A percentile compares a stretch with the other conserved stretches of the same genome.
These are phyloP conservation scores for Seriola dumerili DNA, from an alignment of 2,113 vertebrate genomes.

Conservation along the genomic window DNA sequence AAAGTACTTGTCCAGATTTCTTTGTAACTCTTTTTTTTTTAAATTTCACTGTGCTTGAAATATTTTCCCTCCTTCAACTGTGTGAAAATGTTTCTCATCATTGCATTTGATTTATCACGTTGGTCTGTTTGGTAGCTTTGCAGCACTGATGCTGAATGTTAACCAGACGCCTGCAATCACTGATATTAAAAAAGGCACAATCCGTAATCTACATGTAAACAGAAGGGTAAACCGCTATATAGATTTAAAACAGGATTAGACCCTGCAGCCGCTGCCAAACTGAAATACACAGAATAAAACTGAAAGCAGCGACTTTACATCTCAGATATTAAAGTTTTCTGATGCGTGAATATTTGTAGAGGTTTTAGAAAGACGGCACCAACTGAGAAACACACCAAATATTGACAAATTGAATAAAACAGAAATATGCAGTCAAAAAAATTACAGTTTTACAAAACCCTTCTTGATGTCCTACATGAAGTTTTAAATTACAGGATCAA, in stretches of 20 bases:
- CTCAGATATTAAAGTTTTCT: neutral
- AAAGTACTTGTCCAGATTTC: neutral
- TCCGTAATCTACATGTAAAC: neutral
- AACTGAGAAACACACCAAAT: neutral
- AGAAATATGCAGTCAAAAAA: neutral
- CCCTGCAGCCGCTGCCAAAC: no score
- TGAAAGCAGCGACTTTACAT: neutral
- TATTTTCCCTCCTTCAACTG: neutral
- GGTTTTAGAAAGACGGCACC: no score
- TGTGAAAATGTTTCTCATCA: neutral
- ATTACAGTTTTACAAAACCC: neutral
- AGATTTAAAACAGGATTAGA: neutral
- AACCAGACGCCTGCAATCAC: neutral
- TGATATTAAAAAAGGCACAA: constrained; percentile 47
- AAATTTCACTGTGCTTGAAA: neutral
- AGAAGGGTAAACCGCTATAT: neutral
- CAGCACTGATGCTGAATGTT: neutral
- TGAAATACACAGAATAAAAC: neutral
- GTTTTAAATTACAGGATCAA: neutral
- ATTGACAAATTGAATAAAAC: neutral
- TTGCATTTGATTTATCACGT: neutral
- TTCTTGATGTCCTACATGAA: neutral
- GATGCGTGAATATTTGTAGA: neutral
- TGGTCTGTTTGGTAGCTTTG: neutral
- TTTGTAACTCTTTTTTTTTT: neutral